Percentiles rank a stretch among this genome's conserved stretches.
These are phyloP conservation scores for Thalassarche chlororhynchos DNA, from an alignment of 2,113 vertebrate genomes.

Conservation along the genomic window DNA sequence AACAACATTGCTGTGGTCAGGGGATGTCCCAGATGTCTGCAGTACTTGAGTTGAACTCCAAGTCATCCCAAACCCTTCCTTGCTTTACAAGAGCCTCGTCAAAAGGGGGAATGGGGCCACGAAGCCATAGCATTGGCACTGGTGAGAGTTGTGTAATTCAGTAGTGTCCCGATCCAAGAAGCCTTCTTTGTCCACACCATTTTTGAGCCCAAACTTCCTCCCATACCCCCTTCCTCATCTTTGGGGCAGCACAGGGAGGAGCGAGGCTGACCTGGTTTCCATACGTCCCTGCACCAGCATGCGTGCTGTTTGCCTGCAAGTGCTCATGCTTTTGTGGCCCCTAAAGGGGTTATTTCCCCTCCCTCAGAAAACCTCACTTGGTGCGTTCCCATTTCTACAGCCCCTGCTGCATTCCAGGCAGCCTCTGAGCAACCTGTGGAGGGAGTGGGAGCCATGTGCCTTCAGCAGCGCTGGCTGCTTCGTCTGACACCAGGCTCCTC, in stretches of 20 bases:
- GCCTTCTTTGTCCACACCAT: neutral
- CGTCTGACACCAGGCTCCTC: neutral
- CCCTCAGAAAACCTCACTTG: neutral
- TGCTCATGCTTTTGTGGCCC: neutral
- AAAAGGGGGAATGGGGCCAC: neutral
- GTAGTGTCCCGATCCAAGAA: neutral
- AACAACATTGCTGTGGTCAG: neutral
- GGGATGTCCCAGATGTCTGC: neutral
- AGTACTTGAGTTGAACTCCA: neutral
- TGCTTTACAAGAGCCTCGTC: neutral
- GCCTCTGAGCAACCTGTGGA: neutral
- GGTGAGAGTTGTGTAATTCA: neutral
- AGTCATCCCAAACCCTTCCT: neutral
- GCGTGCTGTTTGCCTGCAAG: neutral
- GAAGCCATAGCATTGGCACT: neutral
- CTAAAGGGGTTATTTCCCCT: neutral
- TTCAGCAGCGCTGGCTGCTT: neutral
- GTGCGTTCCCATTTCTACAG: neutral
- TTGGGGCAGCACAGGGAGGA: neutral
- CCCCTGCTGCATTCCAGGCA: neutral
- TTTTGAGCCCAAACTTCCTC: neutral
- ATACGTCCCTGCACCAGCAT: neutral
- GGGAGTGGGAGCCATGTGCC: accelerated
- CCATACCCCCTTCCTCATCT: neutral
- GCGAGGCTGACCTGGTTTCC: neutral